These are phyloP conservation scores for Pteropus alecto DNA, from an alignment of 2,113 vertebrate species.

Conservation along the genomic window DNA sequence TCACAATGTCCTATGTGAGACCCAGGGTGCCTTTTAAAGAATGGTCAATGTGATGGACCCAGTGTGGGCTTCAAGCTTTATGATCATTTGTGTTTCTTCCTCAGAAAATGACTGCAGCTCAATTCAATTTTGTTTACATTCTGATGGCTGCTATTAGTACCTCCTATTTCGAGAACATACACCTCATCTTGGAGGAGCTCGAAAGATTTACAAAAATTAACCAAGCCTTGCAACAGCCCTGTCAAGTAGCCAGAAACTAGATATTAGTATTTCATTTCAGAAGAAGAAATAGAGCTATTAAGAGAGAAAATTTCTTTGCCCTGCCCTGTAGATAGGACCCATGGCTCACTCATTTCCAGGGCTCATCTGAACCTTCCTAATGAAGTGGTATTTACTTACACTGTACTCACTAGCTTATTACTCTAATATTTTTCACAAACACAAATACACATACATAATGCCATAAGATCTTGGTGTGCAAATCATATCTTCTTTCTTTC, in stretches of 20 bases:
- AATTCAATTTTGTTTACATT: constrained; percentile 46
- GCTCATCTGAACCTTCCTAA: not conserved
- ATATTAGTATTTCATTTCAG: not conserved
- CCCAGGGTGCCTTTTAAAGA: not conserved
- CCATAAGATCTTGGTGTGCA: not conserved
- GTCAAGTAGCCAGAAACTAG: constrained; percentile 32
- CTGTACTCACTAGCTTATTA: not conserved
- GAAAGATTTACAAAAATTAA: constrained; percentile 72
- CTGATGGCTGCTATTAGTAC: constrained; percentile 54
- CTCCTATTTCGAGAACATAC: constrained; percentile 67
- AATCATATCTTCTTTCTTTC: not conserved
- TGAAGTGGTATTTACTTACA: not conserved
- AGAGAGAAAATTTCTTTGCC: not conserved
- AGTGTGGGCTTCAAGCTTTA: not conserved
- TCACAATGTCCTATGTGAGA: not conserved
- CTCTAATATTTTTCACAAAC: not conserved
- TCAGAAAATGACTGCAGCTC: constrained; percentile 38
- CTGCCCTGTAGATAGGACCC: not conserved
- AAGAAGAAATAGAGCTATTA: constrained; percentile 35
- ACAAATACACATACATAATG: not conserved
- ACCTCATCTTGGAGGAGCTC: constrained; percentile 62
- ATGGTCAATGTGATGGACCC: not conserved
- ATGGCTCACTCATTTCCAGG: not conserved
- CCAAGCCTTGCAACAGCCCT: constrained; percentile 44
- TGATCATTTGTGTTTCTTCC: constrained; percentile 40